Conservation (phyloP, 2,113 vertebrate species). For the Equus przewalskii region DNA sequence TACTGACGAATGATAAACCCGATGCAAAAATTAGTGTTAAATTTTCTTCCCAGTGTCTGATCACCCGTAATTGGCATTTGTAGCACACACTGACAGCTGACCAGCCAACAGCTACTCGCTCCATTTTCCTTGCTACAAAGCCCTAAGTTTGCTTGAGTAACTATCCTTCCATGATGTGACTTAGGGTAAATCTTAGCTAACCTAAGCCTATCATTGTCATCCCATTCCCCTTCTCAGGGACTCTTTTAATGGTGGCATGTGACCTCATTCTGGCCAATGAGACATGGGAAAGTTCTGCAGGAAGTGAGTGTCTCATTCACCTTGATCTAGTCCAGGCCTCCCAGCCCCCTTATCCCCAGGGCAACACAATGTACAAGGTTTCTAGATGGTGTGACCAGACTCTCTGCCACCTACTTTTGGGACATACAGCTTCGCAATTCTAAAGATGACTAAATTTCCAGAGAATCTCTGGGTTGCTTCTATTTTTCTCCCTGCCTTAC, state of each 20-base stretch:
- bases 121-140: not conserved
- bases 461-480: slow-evolving; percentile 2
- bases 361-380: not conserved
- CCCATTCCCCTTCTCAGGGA: not conserved
- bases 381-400: not conserved
- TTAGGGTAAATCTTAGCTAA: not conserved
- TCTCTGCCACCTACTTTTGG: not conserved
- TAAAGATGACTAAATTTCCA: slow-evolving; percentile 1
- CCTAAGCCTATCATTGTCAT: not conserved
- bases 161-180: too few species aligned
- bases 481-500: slow-evolving; percentile 14
- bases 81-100: not conserved
- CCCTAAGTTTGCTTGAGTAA: not conserved
- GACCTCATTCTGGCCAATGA: not conserved
- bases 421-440: not conserved
- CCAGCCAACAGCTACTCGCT: not conserved
- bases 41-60: not conserved
- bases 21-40: not conserved
- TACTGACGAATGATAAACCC: not conserved
- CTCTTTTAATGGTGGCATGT: not conserved
- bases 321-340: not conserved
- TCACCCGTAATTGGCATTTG: not conserved
- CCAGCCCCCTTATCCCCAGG: not conserved
- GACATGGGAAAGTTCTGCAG: not conserved
- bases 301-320: not conserved